Percentiles rank a stretch among this genome's conserved stretches.
Conservation (phyloP, 2,113 vertebrate species). For the Triplophysa rosa region DNA sequence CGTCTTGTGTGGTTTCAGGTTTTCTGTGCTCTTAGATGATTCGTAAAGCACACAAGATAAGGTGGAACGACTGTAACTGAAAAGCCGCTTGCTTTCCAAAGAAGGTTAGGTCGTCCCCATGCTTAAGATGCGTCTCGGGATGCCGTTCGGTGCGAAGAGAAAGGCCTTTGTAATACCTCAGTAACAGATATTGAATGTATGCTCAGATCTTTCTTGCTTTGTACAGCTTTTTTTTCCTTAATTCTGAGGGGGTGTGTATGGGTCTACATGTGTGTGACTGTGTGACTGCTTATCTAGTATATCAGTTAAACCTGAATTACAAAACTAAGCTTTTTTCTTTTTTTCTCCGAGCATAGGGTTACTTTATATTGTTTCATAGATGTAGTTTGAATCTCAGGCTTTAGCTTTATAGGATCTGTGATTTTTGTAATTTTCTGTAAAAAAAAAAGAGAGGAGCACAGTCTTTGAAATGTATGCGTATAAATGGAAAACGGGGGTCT, state of each 20-base stretch:
- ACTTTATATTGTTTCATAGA: constrained; percentile 35
- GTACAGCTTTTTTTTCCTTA: constrained; percentile 77
- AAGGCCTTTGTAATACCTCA: constrained; percentile 83
- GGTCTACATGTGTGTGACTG: constrained; percentile 64
- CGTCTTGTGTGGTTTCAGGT: background rate
- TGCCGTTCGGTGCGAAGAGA: constrained; percentile 72
- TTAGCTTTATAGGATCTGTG: constrained; percentile 39
- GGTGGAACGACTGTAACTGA: constrained; percentile 42
- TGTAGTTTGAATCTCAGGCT: constrained; percentile 63
- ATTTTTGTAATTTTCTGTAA: constrained; percentile 55
- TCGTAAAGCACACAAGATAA: constrained; percentile 5
- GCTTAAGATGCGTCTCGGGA: constrained; percentile 62
- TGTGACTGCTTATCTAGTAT: constrained; percentile 37
- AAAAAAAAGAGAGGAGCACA: constrained; percentile 59
- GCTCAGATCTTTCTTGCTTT: constrained; percentile 70
- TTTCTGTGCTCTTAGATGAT: background rate
- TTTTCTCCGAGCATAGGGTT: background rate
- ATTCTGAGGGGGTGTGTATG: constrained; percentile 61
- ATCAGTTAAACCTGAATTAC: constrained; percentile 1
- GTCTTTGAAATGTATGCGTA: constrained; percentile 27
- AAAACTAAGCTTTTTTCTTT: background rate
- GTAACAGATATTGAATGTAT: constrained; percentile 87
- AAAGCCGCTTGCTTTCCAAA: constrained; percentile 72
- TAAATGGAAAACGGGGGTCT: background rate
- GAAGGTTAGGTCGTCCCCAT: constrained; percentile 57